Conservation (phyloP, 2,888 invertebrate genomes). For the Palloptera scutellata region DNA sequence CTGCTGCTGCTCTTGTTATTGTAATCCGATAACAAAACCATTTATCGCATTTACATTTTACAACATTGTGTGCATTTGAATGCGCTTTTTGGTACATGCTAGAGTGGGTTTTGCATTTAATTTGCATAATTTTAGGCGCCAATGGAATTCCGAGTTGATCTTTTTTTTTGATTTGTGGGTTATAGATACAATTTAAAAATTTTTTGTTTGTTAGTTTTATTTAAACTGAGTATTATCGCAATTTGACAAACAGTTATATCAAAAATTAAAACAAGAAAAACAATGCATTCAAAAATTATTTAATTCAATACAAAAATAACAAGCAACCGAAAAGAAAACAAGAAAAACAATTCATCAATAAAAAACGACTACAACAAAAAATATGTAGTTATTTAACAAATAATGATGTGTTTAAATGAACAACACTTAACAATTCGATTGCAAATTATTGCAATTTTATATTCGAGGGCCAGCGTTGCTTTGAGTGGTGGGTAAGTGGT, state of each 20-base stretch:
- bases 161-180: too few species aligned
- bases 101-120: constrained; percentile 18
- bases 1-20: constrained; percentile 19
- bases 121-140: constrained; percentile 37
- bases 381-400: too few species aligned
- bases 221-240: not conserved
- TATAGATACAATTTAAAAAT: not conserved
- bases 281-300: not conserved
- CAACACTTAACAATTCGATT: too few species aligned
- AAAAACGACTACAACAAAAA: too few species aligned
- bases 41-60: constrained; percentile 34
- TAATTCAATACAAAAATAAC: not conserved
- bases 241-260: not conserved
- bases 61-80: constrained; percentile 11
- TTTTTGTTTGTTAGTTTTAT: not conserved
- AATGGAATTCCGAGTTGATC: not conserved
- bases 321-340: not conserved
- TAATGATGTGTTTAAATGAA: too few species aligned
- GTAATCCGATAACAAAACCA: constrained; percentile 37
- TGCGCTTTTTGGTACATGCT: not conserved
- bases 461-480: too few species aligned
- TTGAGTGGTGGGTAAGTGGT: too few species aligned
- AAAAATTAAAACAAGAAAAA: not conserved
- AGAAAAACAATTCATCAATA: not conserved
- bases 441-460: too few species aligned